Evolutionary conservation across 2,797 vertebrate genomes (phyloP), one percentile per base, ranked within the genome.

Genomic region (Microctenopoma lineatum): DNA sequence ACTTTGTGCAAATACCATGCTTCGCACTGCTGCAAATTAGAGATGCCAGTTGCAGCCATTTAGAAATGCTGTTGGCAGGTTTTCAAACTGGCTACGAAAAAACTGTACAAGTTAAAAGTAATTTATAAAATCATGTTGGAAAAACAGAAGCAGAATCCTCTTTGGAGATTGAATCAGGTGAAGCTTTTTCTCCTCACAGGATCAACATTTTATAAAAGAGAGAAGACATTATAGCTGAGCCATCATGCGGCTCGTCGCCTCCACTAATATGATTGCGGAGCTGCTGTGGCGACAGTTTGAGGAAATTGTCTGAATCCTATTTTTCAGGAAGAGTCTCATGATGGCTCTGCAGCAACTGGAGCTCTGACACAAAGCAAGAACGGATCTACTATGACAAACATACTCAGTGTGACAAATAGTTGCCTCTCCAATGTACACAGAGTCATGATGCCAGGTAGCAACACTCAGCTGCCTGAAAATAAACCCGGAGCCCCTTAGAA

Each of bases 221-320:
- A 62, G 65, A 4, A 57, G 36, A 78, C 70, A 75, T 60, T 79
- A 70, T 74, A 74, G 70, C 61, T 32, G 34, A 86, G 83, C 73
- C 60, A 62, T 80, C 71, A 45, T 44, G 64, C 4, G 2, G 21
- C 66, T 77, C 60, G 25, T 67, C 60, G 25, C 59, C 67, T 71
- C 11, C 59, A 54, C 56, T 62, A 68, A 50, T 66, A 81, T 79
- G 78, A 84, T 63, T 53, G 59, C 10, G 46, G 53, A 64, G 66
- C 70, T 71, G 64, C 61, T 11, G 64, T 8, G 59, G 51, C 69
- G 86, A 86, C 83, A 78, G 79, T 77, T 73, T 66, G 70, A 81
- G 80, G 74, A 86, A 87, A 84, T 72, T 76, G 77, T 73, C 79
- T 79, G 71, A 83, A 88, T 86, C 77, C 71, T 79, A 82, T 89